Percentiles rank a stretch among this genome's conserved stretches.
Evolutionary conservation across 2,888 invertebrate species (phyloP).

Genomic region (Tromatobia lineatoria): DNA sequence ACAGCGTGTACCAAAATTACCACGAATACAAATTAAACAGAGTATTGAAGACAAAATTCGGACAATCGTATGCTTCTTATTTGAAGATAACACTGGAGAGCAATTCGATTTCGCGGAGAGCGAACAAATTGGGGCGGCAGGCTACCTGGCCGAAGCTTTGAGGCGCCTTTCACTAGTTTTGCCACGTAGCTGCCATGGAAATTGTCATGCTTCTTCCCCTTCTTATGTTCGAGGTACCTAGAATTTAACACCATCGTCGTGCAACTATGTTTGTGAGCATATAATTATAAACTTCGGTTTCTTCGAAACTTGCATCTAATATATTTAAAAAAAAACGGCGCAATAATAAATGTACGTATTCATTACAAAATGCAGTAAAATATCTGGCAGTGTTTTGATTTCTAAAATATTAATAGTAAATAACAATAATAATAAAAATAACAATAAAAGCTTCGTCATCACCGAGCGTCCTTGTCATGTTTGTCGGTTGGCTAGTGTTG

Average conservation of each 20-base stretch:
- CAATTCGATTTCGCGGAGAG: slow-evolving; percentile 85
- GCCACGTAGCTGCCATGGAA: slow-evolving; percentile 91
- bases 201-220: slow-evolving; percentile 90
- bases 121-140: slow-evolving; percentile 84
- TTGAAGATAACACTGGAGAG: slow-evolving; percentile 85
- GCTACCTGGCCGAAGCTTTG: slow-evolving; percentile 85
- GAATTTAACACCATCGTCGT: slow-evolving; percentile 82
- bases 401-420: slow-evolving; percentile 8
- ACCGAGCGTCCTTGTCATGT: slow-evolving; percentile 46
- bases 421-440: not conserved
- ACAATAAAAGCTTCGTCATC: slow-evolving; percentile 23
- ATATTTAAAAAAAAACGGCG: slow-evolving; percentile 31
- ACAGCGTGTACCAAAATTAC: slow-evolving; percentile 51
- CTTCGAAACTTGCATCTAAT: slow-evolving; percentile 41
- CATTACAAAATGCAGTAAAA: not conserved
- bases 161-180: slow-evolving; percentile 88
- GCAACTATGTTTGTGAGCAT: slow-evolving; percentile 84
- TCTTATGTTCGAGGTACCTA: slow-evolving; percentile 90
- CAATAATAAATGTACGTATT: not conserved
- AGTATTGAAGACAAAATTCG: slow-evolving; percentile 69
- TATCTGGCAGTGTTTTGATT: slow-evolving; percentile 46
- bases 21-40: slow-evolving; percentile 20
- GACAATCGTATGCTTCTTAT: slow-evolving; percentile 82
- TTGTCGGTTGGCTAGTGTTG: slow-evolving; percentile 22
- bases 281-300: slow-evolving; percentile 58